Evolutionary conservation across 2,113 vertebrate genomes (phyloP).

Genomic region (Eidolon helvum): DNA sequence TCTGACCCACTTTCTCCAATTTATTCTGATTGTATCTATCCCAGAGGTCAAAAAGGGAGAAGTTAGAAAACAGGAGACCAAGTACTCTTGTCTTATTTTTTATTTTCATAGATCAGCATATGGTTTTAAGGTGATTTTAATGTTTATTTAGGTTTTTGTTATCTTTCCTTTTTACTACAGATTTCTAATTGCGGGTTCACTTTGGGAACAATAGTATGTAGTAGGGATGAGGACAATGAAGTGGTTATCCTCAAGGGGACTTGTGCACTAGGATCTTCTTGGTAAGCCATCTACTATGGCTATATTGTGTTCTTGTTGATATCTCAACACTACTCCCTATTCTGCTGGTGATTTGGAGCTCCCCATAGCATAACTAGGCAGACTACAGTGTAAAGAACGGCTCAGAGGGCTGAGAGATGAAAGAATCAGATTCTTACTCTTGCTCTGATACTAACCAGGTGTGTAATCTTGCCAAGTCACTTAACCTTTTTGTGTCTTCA

Average conservation of each 20-base stretch:
- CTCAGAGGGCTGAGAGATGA: background rate
- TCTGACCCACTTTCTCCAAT: background rate
- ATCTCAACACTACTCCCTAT: background rate
- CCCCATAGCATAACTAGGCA: background rate
- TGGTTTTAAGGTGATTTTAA: background rate
- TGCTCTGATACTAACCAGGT: constrained; percentile 19
- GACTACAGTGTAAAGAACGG: background rate
- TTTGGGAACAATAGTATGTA: background rate
- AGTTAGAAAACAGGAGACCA: background rate
- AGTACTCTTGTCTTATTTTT: background rate
- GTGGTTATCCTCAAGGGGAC: background rate
- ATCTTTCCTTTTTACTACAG: background rate
- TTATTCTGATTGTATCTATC: constrained; percentile 22
- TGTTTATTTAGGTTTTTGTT: background rate
- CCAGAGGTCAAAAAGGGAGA: constrained; percentile 19
- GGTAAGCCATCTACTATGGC: background rate
- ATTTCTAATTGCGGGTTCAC: background rate
- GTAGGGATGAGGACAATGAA: background rate
- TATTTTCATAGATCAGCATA: background rate
- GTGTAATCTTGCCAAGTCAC: background rate
- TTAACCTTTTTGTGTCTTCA: background rate
- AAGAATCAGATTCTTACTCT: constrained; percentile 5
- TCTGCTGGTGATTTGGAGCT: background rate
- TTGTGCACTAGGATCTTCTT: background rate
- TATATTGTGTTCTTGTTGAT: background rate